These are phyloP conservation scores for Gopherus evgoodei DNA, from an alignment of 2,113 vertebrate species.

Conservation along the genomic window DNA sequence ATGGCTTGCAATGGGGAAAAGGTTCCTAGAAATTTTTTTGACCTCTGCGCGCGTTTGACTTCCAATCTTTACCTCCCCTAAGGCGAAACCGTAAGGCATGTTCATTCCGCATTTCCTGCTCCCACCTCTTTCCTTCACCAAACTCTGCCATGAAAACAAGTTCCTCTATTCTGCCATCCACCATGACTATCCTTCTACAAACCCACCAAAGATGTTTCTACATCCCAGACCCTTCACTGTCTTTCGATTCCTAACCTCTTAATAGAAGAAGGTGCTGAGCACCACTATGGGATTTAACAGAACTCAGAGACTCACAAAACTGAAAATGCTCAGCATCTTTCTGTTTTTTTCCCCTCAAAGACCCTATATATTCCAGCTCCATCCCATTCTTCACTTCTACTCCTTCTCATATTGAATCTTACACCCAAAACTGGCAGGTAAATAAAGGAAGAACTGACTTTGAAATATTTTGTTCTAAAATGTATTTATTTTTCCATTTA, in stretches of 20 bases:
- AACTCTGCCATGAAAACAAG: background rate
- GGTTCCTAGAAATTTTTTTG: background rate
- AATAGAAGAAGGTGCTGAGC: background rate
- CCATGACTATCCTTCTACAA: background rate
- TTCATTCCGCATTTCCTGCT: background rate
- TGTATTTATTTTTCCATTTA: background rate
- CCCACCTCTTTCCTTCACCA: background rate
- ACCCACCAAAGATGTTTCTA: background rate
- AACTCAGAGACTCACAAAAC: background rate
- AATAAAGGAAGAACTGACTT: background rate
- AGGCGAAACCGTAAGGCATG: background rate
- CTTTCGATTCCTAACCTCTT: background rate
- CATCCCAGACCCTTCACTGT: background rate
- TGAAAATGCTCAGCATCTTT: constrained; percentile 8
- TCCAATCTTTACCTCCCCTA: background rate
- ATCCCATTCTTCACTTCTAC: background rate
- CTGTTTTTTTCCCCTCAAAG: background rate
- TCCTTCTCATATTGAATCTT: background rate
- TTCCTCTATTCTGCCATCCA: background rate
- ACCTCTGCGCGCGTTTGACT: background rate
- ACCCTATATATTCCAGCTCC: background rate
- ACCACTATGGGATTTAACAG: background rate
- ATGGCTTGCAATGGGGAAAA: constrained; percentile 3
- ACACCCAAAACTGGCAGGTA: background rate
- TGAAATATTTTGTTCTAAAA: background rate